phyloP scores from a whole-genome alignment of 2,888 invertebrate genomes.

The Apamea crenata region DNA sequence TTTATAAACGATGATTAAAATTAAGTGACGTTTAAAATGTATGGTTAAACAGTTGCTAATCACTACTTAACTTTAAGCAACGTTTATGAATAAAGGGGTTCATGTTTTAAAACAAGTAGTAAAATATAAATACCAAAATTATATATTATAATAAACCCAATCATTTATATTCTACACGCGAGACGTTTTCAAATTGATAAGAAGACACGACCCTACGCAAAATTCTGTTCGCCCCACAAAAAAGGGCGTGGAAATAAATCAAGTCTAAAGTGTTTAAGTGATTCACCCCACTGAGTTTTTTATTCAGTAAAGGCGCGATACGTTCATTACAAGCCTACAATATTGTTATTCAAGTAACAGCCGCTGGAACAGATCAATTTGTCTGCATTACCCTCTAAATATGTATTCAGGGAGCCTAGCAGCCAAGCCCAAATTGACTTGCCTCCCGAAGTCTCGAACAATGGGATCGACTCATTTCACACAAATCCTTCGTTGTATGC shows the following conservation, averaged over 20 bases:
- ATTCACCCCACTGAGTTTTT: conserved; percentile 20
- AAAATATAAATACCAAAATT: neutral
- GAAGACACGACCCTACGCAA: neutral
- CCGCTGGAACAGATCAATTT: conserved; percentile 52
- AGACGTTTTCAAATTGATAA: conserved; percentile 2
- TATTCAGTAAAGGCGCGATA: conserved; percentile 8
- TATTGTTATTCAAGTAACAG: conserved; percentile 60
- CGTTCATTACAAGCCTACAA: conserved; percentile 14
- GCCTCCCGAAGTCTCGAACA: conserved; percentile 9
- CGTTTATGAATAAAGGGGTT: neutral
- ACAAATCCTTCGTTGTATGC: conserved; percentile 6
- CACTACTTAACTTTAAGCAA: too few relatives aligned
- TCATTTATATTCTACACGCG: neutral
- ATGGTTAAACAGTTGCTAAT: too few relatives aligned
- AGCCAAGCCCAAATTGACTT: conserved; percentile 41
- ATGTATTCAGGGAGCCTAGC: conserved; percentile 41
- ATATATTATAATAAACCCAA: neutral
- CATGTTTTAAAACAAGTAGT: neutral
- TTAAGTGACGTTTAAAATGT: too few relatives aligned
- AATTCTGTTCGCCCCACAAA: conserved; percentile 11
- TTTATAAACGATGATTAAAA: too few relatives aligned
- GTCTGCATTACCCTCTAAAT: conserved; percentile 49
- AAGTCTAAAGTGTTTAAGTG: conserved; percentile 26
- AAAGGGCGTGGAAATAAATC: conserved; percentile 30
- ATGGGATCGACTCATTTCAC: conserved; percentile 13